Base-by-base conservation (phyloP, 2,797 vertebrate genomes). In the Anomalospiza imberbis region DNA sequence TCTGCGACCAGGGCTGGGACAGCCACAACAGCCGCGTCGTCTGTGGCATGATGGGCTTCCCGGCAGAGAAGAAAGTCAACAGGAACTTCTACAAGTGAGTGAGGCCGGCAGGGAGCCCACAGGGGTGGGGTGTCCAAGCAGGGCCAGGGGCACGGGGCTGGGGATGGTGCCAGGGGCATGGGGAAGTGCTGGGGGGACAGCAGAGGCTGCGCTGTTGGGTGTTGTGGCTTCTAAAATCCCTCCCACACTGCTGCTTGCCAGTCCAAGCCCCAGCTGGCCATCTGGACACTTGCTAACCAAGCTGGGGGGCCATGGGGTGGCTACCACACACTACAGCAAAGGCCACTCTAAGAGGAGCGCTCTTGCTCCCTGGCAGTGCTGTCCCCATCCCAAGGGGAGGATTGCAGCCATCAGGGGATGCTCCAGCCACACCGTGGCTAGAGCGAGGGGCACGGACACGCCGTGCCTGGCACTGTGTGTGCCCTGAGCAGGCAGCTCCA, bases 21-120 rank as follows among this genome's bases (percentile, higher is more conserved):
- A 89, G 97, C 83, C 98, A 98, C 91, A 99, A 99, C 98, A 99
- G 98, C 32, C 98, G 60, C 0, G 99, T 99, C 8, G 20, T 99
- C 97, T 99, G 99, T 3, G 99, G 99, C 80, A 99, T 99, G 99
- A 97, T 99, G 98, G 99, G 99, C 84, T 99, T 99, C 96, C 99
- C 99, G 0, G 97, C 98, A 0, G 99, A 99, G 95, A 98, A 98
- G 95, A 99, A 99, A 86, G 98, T 98, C 97, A 99, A 99, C 98
- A 98, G 97, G 93, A 99, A 98, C 97, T 99, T 99, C 97, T 99
- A 99, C 98, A 99, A 98, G 99, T 99, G 97, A 98, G 98, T 96
- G 57, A 66, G 67, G 72, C 61, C 1, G 0, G 19, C 8, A 15
- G 38, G 26, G 67, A 66, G n/a, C 26, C 16, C 0, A 0, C 0